Evolutionary conservation across 2,797 vertebrate genomes (phyloP).

Genomic region (Danio jaintianensis): DNA sequence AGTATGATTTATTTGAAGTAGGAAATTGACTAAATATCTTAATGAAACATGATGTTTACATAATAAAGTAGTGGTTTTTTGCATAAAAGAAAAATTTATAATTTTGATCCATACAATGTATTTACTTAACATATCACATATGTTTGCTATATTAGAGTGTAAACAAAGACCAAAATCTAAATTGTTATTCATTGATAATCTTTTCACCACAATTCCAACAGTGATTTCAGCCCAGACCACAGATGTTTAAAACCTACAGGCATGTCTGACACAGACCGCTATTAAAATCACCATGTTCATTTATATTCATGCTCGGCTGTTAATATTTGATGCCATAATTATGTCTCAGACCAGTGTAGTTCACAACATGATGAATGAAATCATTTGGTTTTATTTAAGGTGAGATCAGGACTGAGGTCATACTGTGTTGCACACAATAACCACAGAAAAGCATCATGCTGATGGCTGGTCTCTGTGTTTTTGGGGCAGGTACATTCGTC

Average conservation of each 20-base stretch:
- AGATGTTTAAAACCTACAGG: not conserved
- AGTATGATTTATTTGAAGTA: no score
- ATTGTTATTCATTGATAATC: not conserved
- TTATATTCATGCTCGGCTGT: conserved; percentile 10
- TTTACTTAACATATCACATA: no score
- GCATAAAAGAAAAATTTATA: no score
- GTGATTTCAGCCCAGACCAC: not conserved
- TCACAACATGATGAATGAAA: conserved; percentile 25
- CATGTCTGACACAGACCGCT: not conserved
- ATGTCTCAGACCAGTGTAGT: conserved; percentile 13
- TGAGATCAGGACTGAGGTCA: conserved; percentile 15
- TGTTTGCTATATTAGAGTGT: not conserved
- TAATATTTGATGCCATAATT: conserved; percentile 36
- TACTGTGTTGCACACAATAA: conserved; percentile 2
- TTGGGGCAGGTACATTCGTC: conserved; percentile 88
- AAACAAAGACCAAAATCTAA: not conserved
- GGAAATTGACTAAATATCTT: no score
- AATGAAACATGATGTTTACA: no score
- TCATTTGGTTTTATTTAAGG: conserved; percentile 16
- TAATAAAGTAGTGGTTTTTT: no score
- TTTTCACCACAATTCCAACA: not conserved
- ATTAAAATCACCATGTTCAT: conserved; percentile 11
- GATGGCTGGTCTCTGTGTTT: conserved; percentile 32
- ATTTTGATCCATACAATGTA: no score
- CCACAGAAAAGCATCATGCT: not conserved